Evolutionary conservation across 2,113 vertebrate genomes (phyloP).

Genomic region (Psettodes erumei): DNA sequence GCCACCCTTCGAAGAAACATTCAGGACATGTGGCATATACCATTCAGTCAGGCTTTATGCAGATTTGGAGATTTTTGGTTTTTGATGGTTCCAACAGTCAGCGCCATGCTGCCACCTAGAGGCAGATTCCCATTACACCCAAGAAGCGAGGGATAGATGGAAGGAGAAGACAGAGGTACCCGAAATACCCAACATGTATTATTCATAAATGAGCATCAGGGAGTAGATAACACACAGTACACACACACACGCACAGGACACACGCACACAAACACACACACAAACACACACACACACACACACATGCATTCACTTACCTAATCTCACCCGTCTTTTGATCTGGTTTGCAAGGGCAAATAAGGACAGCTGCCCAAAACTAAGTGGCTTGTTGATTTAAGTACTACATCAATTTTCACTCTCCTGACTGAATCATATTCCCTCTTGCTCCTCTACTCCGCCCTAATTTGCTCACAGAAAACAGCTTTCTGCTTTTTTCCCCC

Average conservation of each 20-base stretch:
- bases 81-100: constrained; percentile 26
- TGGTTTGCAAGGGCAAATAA: constrained; percentile 60
- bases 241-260: no score
- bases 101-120: constrained; percentile 76
- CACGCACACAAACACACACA: no score
- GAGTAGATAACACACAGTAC: constrained; percentile 62
- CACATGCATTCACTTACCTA: constrained; percentile 35
- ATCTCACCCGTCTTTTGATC: constrained; percentile 58
- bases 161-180: constrained; percentile 50
- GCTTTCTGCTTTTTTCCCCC: background rate
- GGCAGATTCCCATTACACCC: constrained; percentile 37
- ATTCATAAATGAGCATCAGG: constrained; percentile 75
- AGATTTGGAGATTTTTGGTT: constrained; percentile 12
- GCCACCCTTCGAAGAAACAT: background rate
- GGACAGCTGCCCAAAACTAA: constrained; percentile 56
- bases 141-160: constrained; percentile 21
- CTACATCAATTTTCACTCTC: constrained; percentile 20
- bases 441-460: constrained; percentile 7
- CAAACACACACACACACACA: constrained; percentile 34
- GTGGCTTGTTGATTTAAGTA: constrained; percentile 51
- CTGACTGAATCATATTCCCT: constrained; percentile 8
- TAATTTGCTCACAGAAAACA: constrained; percentile 37
- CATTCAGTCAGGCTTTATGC: constrained; percentile 9
- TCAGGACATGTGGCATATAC: background rate
- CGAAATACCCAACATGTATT: constrained; percentile 74